Base-by-base conservation (phyloP, 2,888 invertebrate species). In the Seira sanloemensis region DNA sequence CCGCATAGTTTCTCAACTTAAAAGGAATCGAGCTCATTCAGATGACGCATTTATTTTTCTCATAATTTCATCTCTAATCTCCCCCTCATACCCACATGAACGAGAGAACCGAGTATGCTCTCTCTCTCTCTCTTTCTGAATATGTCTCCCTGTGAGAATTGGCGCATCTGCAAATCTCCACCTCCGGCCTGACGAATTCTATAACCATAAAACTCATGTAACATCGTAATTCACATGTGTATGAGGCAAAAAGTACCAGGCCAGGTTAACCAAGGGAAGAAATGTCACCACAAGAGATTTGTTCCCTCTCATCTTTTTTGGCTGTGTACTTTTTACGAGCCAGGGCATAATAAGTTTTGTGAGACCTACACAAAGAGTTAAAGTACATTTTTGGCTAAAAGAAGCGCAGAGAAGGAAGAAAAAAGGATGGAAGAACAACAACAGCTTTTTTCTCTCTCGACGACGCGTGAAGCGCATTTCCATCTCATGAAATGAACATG, bases 381-480 rank as follows among this genome's bases (percentile, higher is more conserved):
- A 37, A 7, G 37, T 37, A 37, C 37, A 37, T 37, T 37, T 37
- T 37, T 37, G 37, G 37, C 37, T 12, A 37, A 37, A 37, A 12
- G 37, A 37, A 37, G 12, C 37, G 12, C 37, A 37, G 4, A 12
- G 37, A 7, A 37, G 66, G 66, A 9, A 19, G 66, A 66, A 66
- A 21, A 66, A 23, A 16, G 7, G 21, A 66, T 9, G 66, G 2
- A 68, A n/a, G 26, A 19, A n/a, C n/a, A 68, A n/a, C 66, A 66
- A 21, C 19, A 68, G 4, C 68, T 25, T 68, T 68, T 37, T n/a
- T n/a, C n/a, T n/a, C n/a, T 26, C 7, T 68, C 68, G 27, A 68
- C 68, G 68, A 68, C 68, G 68, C 68, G 68, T 68, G 26, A 26
- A 68, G 27, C 68, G 68, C 68, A 27, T 26, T 25, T 25, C 68